phyloP scores from a whole-genome alignment of 2,888 invertebrate species.

The Ornithoptera priamus region DNA sequence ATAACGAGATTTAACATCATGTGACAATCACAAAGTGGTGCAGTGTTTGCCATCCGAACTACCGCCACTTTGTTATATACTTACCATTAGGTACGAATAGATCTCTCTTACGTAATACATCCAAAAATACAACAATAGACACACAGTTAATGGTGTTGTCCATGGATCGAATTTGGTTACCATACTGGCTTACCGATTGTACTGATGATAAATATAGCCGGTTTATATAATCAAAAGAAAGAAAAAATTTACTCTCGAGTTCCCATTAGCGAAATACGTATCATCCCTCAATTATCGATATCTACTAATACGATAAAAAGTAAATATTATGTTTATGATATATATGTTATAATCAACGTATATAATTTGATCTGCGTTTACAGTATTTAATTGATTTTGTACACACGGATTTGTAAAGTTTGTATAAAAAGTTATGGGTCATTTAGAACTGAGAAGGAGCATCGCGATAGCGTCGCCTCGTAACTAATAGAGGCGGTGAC shows the following conservation, averaged over 20 bases:
- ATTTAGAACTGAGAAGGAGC: slow-evolving; percentile 43
- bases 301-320: no score
- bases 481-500: slow-evolving; percentile 43
- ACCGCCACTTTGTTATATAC: no score
- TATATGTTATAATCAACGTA: no score
- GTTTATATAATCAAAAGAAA: not conserved
- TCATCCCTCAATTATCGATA: no score
- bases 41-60: no score
- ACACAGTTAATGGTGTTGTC: not conserved
- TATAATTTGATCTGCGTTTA: no score
- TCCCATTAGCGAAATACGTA: no score
- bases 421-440: not conserved
- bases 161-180: slow-evolving; percentile 1
- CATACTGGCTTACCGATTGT: not conserved
- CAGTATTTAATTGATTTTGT: no score
- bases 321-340: no score
- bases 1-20: no score
- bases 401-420: not conserved
- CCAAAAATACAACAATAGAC: slow-evolving; percentile 1
- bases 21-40: no score
- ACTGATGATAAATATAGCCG: not conserved
- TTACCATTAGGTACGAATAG: not conserved
- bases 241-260: no score
- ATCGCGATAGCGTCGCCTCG: slow-evolving; percentile 46
- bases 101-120: not conserved